These are phyloP conservation scores for Drosophila histrio DNA, from an alignment of 2,888 invertebrate species.

Conservation along the genomic window DNA sequence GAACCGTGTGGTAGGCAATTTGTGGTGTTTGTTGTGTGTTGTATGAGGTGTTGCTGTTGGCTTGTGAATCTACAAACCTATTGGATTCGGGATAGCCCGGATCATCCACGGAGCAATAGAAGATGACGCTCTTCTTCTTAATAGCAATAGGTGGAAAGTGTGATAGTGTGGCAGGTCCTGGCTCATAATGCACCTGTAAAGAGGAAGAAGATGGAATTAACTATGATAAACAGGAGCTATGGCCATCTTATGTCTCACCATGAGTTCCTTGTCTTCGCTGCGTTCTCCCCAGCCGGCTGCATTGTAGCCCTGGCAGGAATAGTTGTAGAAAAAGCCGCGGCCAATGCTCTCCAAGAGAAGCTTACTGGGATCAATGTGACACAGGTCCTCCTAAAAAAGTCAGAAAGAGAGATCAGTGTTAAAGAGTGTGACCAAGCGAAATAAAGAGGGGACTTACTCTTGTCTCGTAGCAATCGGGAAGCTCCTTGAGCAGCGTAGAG, in stretches of 20 bases:
- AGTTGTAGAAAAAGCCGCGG: conserved; percentile 95
- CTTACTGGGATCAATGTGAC: conserved; percentile 94
- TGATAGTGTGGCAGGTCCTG: conserved; percentile 91
- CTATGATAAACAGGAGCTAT: neutral
- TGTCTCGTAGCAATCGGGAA: conserved; percentile 89
- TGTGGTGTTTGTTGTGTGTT: conserved; percentile 41
- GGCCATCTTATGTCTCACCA: conserved; percentile 85
- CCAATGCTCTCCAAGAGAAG: conserved; percentile 93
- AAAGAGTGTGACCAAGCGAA: no score
- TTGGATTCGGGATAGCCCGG: conserved; percentile 90
- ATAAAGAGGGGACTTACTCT: conserved; percentile 63
- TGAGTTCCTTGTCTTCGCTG: conserved; percentile 90
- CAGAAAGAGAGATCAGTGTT: neutral
- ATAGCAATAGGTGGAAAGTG: conserved; percentile 91
- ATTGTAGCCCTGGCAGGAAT: conserved; percentile 96
- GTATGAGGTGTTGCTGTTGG: conserved; percentile 25
- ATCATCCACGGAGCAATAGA: conserved; percentile 93
- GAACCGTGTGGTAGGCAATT: conserved; percentile 78
- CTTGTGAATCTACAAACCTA: conserved; percentile 80
- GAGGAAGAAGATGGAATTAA: neutral
- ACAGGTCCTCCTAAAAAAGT: conserved; percentile 86
- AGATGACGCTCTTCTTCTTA: conserved; percentile 92
- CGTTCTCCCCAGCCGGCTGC: conserved; percentile 94
- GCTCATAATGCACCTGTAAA: conserved; percentile 87
- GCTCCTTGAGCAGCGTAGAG: conserved; percentile 91